Conservation (phyloP, 2,113 vertebrate genomes). For the Coptodon bakossiorum region DNA sequence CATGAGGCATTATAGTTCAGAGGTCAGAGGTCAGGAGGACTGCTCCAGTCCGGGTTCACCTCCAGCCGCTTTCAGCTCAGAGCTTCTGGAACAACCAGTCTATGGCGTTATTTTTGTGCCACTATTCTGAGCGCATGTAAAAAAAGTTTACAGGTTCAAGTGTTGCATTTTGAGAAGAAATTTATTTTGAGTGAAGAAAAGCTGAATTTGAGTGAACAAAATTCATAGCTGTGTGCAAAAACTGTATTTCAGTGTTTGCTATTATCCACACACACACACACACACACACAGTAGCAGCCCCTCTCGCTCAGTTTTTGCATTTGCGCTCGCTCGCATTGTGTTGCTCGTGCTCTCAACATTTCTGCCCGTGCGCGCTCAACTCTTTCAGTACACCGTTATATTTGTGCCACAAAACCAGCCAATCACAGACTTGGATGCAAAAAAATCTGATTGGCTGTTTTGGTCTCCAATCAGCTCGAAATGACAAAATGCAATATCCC, state of each 20-base stretch:
- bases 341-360: too few species aligned
- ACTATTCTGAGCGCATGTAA: background rate
- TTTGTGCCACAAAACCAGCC: too few species aligned
- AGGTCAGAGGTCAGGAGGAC: background rate
- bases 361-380: fast-evolving
- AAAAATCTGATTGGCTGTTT: too few species aligned
- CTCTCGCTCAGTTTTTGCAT: too few species aligned
- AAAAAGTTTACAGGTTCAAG: background rate
- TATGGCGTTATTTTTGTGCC: background rate
- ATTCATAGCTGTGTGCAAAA: fast-evolving
- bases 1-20: background rate
- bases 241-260: too few species aligned
- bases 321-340: fast-evolving
- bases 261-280: too few species aligned
- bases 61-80: background rate
- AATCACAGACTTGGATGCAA: too few species aligned
- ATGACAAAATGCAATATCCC: too few species aligned
- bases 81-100: background rate
- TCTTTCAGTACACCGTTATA: too few species aligned
- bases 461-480: too few species aligned
- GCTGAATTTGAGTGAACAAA: background rate
- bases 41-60: background rate
- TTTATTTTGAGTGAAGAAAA: background rate
- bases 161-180: background rate
- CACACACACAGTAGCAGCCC: too few species aligned